phyloP scores from a whole-genome alignment of 2,113 vertebrate genomes.

The Campylomormyrus numenius region DNA sequence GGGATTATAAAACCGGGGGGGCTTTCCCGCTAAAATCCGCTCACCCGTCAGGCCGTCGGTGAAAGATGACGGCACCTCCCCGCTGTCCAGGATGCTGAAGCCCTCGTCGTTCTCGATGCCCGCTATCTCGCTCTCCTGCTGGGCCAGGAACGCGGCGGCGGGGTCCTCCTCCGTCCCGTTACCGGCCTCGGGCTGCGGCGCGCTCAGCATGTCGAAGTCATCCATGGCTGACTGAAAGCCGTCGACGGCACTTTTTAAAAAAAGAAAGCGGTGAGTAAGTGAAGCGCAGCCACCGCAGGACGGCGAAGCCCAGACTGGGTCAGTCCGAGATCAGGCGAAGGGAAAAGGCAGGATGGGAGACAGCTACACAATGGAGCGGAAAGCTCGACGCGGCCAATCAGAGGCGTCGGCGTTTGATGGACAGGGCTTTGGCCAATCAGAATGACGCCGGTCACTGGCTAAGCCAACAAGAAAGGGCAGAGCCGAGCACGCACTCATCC shows the following conservation, averaged over 20 bases:
- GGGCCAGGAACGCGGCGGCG: slow-evolving; percentile 81
- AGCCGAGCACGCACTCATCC: slow-evolving; percentile 39
- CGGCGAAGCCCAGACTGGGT: slow-evolving; percentile 19
- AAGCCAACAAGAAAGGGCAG: slow-evolving; percentile 47
- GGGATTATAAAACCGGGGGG: neutral
- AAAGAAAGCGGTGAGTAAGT: slow-evolving; percentile 24
- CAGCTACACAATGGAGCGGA: slow-evolving; percentile 32
- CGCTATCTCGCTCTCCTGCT: slow-evolving; percentile 87
- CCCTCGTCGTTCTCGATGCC: slow-evolving; percentile 87
- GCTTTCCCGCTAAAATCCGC: neutral
- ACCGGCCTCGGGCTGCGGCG: slow-evolving; percentile 45
- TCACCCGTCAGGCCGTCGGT: slow-evolving; percentile 30
- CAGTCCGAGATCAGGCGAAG: neutral
- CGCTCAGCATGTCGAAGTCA: slow-evolving; percentile 61
- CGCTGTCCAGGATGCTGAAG: slow-evolving; percentile 82
- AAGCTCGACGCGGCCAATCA: slow-evolving; percentile 39
- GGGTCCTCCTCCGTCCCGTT: slow-evolving; percentile 77
- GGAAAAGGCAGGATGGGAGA: neutral
- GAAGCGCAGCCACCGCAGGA: neutral
- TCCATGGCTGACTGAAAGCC: slow-evolving; percentile 53
- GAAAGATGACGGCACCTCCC: slow-evolving; percentile 71
- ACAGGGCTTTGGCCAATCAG: slow-evolving; percentile 22
- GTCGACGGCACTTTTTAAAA: neutral
- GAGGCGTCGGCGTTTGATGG: slow-evolving; percentile 25
- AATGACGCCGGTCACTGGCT: neutral